Conservation (phyloP, 92 coral and sea anemone species). For the Porites cylindrica region DNA sequence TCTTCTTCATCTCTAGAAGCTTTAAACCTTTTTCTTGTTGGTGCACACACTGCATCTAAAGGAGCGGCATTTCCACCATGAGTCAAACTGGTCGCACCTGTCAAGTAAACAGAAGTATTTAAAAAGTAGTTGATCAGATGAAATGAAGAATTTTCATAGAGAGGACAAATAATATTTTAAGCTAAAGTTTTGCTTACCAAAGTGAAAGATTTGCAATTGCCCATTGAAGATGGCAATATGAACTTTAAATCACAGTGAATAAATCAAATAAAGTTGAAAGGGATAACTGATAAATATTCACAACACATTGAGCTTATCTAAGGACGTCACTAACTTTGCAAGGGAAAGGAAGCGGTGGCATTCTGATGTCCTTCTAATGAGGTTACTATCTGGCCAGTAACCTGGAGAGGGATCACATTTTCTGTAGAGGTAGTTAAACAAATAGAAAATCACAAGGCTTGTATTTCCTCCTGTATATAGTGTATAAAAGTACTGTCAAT, state of each 20-base stretch:
- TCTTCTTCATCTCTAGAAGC: conserved; percentile 37
- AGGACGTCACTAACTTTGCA: neutral
- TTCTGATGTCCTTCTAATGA: neutral
- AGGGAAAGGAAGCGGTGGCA: neutral
- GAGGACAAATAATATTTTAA: neutral
- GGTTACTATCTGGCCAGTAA: neutral
- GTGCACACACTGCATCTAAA: neutral
- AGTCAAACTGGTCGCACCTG: too few relatives aligned
- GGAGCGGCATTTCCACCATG: neutral
- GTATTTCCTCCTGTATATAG: too few relatives aligned
- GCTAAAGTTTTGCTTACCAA: too few relatives aligned
- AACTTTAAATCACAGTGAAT: too few relatives aligned
- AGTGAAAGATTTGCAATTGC: too few relatives aligned
- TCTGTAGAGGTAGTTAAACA: neutral
- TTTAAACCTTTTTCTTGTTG: conserved; percentile 22
- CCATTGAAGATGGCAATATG: too few relatives aligned
- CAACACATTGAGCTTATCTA: too few relatives aligned
- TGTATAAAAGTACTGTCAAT: too few relatives aligned
- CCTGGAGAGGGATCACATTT: neutral
- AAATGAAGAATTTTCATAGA: conserved; percentile 37
- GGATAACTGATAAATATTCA: too few relatives aligned
- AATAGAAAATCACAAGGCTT: too few relatives aligned
- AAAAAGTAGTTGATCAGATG: conserved; percentile 43
- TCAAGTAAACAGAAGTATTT: too few relatives aligned
- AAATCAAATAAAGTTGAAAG: too few relatives aligned